These are phyloP conservation scores for Lithophane semibrunnea DNA, from an alignment of 2,888 invertebrate genomes.

Conservation along the genomic window DNA sequence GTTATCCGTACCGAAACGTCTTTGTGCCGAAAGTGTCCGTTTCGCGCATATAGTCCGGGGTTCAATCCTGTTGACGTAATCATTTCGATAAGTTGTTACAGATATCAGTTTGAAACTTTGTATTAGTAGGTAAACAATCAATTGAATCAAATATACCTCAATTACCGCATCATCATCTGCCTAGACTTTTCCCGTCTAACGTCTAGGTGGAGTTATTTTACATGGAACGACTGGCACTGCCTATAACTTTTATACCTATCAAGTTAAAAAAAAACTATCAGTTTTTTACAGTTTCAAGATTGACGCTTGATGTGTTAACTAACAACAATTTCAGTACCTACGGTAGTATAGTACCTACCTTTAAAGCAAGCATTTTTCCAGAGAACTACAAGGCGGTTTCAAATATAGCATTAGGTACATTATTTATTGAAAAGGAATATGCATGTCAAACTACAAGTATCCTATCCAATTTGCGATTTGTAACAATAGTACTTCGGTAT, in stretches of 20 bases:
- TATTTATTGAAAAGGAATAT: background rate
- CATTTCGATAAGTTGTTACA: background rate
- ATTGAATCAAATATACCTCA: too few relatives aligned
- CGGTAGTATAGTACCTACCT: too few relatives aligned
- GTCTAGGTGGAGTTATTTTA: background rate
- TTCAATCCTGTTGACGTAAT: background rate
- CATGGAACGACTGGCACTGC: background rate
- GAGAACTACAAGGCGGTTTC: background rate
- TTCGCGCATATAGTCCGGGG: background rate
- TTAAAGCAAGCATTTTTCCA: background rate
- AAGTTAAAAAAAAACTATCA: too few relatives aligned
- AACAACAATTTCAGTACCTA: background rate
- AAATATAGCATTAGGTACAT: background rate
- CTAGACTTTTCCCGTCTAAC: background rate
- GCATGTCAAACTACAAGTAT: constrained; percentile 24
- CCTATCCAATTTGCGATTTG: constrained; percentile 36
- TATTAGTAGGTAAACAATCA: background rate
- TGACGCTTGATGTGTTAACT: background rate
- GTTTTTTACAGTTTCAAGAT: background rate
- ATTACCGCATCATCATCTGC: background rate
- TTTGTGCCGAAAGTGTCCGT: too few relatives aligned
- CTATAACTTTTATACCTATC: background rate
- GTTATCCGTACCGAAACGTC: background rate
- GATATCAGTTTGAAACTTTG: background rate
- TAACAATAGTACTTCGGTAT: constrained; percentile 20